phyloP scores from a whole-genome alignment of 2,888 invertebrate genomes.

The Fragum whitleyi region DNA sequence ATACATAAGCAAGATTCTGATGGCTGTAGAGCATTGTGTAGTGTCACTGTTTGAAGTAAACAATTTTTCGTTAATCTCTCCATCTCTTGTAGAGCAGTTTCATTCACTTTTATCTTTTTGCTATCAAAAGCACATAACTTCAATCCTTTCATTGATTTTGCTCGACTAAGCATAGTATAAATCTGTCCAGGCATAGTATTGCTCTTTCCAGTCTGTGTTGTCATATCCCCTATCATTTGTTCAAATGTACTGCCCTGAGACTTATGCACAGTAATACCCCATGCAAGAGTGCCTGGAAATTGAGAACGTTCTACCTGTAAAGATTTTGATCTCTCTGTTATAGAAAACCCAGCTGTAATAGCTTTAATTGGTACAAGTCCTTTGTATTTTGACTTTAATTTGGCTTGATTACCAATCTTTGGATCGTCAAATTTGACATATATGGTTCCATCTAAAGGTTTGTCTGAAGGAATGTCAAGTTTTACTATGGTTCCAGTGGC shows the following conservation, averaged over 20 bases:
- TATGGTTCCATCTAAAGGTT: conserved; percentile 15
- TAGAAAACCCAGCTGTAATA: conserved; percentile 15
- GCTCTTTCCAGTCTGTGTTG: conserved; percentile 7
- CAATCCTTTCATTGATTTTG: conserved; percentile 34
- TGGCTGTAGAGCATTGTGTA: too few relatives aligned
- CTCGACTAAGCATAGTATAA: conserved; percentile 52
- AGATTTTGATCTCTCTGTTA: conserved; percentile 15
- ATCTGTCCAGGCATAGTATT: conserved; percentile 46
- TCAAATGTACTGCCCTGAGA: conserved; percentile 43
- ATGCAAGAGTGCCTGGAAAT: conserved; percentile 46
- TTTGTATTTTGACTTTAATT: conserved; percentile 1
- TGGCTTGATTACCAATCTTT: conserved; percentile 6
- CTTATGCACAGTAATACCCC: conserved; percentile 42
- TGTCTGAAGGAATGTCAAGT: conserved; percentile 28
- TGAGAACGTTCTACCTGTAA: conserved; percentile 37
- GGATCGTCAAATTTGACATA: conserved; percentile 45
- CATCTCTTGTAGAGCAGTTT: conserved; percentile 40
- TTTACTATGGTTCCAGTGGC: conserved; percentile 44
- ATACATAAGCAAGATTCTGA: conserved; percentile 14
- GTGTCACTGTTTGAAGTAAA: conserved; percentile 16
- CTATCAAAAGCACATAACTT: conserved; percentile 39
- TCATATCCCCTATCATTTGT: conserved; percentile 44
- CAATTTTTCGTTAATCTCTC: conserved; percentile 14
- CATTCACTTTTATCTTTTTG: conserved; percentile 46
- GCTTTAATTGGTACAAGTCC: conserved; percentile 12